Conservation (phyloP, 2,797 vertebrate species). For the Morelia viridis region DNA sequence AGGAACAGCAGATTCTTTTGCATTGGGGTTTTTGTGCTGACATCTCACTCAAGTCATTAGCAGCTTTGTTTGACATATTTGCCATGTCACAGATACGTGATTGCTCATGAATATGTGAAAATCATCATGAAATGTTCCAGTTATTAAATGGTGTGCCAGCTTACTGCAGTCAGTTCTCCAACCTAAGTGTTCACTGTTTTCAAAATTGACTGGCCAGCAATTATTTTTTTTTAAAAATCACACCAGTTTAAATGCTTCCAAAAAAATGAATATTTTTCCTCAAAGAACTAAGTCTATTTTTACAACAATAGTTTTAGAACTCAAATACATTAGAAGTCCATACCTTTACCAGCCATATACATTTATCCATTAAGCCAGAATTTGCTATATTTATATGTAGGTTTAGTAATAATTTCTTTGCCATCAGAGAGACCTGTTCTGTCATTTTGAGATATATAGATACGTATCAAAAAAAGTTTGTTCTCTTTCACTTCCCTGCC, state of each 20-base stretch:
- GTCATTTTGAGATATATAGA: neutral
- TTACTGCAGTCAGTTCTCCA: neutral
- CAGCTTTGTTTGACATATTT: neutral
- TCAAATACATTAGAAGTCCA: neutral
- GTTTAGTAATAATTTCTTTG: neutral
- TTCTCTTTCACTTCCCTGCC: neutral
- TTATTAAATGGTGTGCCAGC: neutral
- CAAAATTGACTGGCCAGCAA: neutral
- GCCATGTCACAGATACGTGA: neutral
- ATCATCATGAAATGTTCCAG: neutral
- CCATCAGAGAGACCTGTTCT: neutral
- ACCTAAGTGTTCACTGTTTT: neutral
- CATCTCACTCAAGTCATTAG: neutral
- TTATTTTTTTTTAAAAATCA: neutral
- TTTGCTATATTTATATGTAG: neutral
- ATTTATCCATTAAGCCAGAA: neutral
- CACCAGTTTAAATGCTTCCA: constrained; percentile 31
- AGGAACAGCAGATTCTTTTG: neutral
- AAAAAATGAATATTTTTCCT: neutral
- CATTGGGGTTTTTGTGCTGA: neutral
- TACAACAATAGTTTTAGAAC: neutral
- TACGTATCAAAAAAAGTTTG: neutral
- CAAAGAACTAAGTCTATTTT: neutral
- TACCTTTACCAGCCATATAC: neutral
- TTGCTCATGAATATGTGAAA: neutral